Evolutionary conservation across 2,797 vertebrate species (phyloP), one percentile per base, ranked within the genome.

Genomic region (Fundulus diaphanus): DNA sequence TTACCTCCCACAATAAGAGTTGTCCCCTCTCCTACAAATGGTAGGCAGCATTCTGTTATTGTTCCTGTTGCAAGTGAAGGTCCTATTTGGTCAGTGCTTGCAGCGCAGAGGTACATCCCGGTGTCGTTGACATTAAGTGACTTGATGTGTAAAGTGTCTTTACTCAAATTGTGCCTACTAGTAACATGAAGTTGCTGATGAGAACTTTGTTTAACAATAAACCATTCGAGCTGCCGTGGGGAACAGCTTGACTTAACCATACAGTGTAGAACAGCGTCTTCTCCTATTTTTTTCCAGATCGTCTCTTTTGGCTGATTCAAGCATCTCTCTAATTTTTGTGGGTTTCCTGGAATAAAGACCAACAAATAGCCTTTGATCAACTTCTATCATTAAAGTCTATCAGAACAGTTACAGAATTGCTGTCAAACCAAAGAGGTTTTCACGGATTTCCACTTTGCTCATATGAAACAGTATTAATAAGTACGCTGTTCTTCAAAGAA

Each of bases 31-130:
- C 88, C 94, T 0, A 95, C 85, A 27, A 74, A 7, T 48, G 89
- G 92, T 5, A 8, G 18, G 1, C 75, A 70, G 0, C 1, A 7
- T 1, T 0, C 5, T 0, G 18, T 0, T 5, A 0, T 0, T 8
- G 2, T 13, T 0, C 0, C 0, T 3, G 35, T 12, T 7, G n/a
- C n/a, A n/a, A n/a, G n/a, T n/a, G n/a, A n/a, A n/a, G n/a, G n/a
- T n/a, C n/a, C n/a, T n/a, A n/a, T n/a, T n/a, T n/a, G n/a, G n/a
- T n/a, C n/a, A n/a, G n/a, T n/a, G n/a, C 11, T 22, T 5, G 56
- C 80, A 0, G 90, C 94, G 78, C 95, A 96, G 85, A 91, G 54
- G 80, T 95, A 96, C 56, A 94, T 82, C 27, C 94, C 95, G 1
- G 90, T 93, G 87, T 96, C 95, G 0, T 83, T 83, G 0, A 0